Evolutionary conservation across 2,888 invertebrate species (phyloP), one percentile per base, ranked within the genome.

Genomic region (Erpobdella octoculata): DNA sequence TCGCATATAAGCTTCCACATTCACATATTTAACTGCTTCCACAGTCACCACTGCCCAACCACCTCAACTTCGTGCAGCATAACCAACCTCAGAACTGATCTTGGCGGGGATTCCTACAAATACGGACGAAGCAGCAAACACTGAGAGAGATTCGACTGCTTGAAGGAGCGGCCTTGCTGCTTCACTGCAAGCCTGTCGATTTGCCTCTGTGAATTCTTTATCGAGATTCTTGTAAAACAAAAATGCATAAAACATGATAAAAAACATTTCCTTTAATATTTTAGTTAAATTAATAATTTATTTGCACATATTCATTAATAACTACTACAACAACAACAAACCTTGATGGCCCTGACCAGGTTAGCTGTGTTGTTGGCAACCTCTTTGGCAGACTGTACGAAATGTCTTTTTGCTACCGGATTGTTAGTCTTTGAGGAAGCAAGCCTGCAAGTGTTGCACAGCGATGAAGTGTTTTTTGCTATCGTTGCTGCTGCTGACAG

Each of bases 381-480:
- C 79, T 96, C 94, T 83, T 95, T 94, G 71, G 97, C 97, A 76
- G 93, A 91, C 81, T 96, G 93, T 71, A 98, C 95, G 83, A 98
- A 96, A 83, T 95, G 95, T 38, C 94, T 85, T 85, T 96, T 96
- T 71, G 93, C 93, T 3, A 91, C 90, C 0, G 94, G 91, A 83
- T 92, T 92, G 72, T 87, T 88, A 0, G 93, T 93, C 80, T 91
- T 91, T 75, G 91, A 90, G 37, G 94, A 94, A 0, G 97, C 96
- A 70, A 89, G 88, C 37, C 96, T 88, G 81, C 97, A 97, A 48
- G 94, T 91, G 81, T 94, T 95, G 84, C 97, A 97, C 68, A 98
- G 86, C 8, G 93, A 89, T 75, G 92, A 92, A 0, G 97, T 96
- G 85, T 97, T 93, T 82, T 93, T 94, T 18, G 97, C 97, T 67